A percentile compares a stretch with the other conserved stretches of the same genome.
These are phyloP conservation scores for Acanthosepion pharaonis DNA, from an alignment of 2,888 invertebrate species.

Conservation along the genomic window DNA sequence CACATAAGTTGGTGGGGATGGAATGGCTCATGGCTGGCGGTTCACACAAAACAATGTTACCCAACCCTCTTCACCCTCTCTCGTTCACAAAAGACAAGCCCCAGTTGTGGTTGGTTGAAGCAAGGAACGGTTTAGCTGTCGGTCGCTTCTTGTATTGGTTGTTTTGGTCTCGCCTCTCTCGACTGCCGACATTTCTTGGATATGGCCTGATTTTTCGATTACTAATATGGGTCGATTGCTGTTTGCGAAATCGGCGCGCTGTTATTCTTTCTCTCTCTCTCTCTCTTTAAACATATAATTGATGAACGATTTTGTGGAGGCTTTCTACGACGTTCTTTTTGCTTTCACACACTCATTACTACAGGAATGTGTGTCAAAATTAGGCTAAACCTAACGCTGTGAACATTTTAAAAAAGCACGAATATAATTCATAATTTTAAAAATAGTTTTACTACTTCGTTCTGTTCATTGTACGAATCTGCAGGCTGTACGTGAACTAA, in stretches of 20 bases:
- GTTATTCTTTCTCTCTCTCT: background rate
- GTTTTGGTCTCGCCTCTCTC: background rate
- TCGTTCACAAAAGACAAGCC: background rate
- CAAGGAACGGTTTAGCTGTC: background rate
- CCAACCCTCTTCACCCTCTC: background rate
- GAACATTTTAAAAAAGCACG: background rate
- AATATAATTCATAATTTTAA: background rate
- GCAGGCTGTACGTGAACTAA: no score
- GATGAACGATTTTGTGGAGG: background rate
- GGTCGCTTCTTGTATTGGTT: background rate
- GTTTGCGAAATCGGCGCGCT: background rate
- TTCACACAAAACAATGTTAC: no score
- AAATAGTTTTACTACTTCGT: no score
- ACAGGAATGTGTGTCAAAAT: background rate
- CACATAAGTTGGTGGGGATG: no score
- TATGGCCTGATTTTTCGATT: background rate
- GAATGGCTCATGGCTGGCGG: no score
- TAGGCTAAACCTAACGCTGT: background rate
- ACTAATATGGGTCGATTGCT: background rate
- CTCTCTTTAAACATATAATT: background rate
- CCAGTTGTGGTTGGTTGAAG: background rate
- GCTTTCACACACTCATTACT: background rate
- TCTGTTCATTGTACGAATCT: no score
- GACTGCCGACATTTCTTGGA: background rate
- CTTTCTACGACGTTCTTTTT: background rate